A percentile compares a stretch with the other conserved stretches of the same genome.
Conservation (phyloP, 2,888 invertebrate species). For the Sphecodes monilicornis region DNA sequence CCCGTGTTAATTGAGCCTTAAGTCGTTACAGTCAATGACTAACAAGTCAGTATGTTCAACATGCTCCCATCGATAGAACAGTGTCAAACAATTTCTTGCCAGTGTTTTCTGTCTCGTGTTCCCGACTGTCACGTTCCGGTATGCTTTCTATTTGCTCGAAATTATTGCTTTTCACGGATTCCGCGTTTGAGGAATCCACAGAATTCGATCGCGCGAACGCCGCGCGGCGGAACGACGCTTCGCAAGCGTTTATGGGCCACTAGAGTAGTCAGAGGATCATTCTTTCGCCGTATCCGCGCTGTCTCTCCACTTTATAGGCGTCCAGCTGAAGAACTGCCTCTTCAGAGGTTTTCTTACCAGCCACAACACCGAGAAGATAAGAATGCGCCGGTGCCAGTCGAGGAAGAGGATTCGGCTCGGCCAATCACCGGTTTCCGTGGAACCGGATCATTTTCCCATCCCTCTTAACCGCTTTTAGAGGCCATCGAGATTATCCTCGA, state of each 20-base stretch:
- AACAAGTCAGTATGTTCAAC: too few relatives aligned
- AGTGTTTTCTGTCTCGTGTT: background rate
- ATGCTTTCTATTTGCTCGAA: constrained; percentile 13
- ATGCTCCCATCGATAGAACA: too few relatives aligned
- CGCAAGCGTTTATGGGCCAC: constrained; percentile 57
- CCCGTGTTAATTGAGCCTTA: too few relatives aligned
- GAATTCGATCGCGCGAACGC: constrained; percentile 46
- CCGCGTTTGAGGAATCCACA: constrained; percentile 60
- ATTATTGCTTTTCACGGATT: constrained; percentile 63
- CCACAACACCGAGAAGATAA: background rate
- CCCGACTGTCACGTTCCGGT: constrained; percentile 2
- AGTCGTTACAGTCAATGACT: too few relatives aligned
- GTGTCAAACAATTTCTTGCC: too few relatives aligned
- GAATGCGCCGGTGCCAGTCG: constrained; percentile 13
- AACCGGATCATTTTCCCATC: background rate
- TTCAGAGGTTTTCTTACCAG: constrained; percentile 34
- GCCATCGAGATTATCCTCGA: background rate
- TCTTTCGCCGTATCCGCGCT: constrained; percentile 3
- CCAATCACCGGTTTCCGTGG: background rate
- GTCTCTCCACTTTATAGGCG: constrained; percentile 17
- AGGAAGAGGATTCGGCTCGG: background rate
- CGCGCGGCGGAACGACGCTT: background rate
- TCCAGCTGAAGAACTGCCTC: constrained; percentile 20
- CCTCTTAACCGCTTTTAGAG: background rate
- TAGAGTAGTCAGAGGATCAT: constrained; percentile 42